These are phyloP conservation scores for Erpobdella octoculata DNA, from an alignment of 2,888 invertebrate species.

Conservation along the genomic window DNA sequence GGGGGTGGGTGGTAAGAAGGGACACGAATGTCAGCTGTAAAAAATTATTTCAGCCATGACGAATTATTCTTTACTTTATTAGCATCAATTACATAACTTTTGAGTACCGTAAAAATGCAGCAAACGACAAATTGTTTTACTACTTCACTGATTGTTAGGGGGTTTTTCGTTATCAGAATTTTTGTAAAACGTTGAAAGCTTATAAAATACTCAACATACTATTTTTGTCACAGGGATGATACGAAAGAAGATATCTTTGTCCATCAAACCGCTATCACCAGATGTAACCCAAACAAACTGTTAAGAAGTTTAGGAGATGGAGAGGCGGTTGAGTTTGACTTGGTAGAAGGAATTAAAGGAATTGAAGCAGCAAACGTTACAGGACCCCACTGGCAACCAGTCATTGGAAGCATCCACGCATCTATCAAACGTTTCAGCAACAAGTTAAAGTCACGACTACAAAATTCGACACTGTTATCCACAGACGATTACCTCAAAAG, in stretches of 20 bases:
- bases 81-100: too few species aligned
- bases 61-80: too few species aligned
- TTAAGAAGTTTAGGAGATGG: constrained; percentile 95
- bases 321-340: constrained; percentile 92
- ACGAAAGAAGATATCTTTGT: constrained; percentile 29
- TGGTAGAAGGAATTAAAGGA: constrained; percentile 71
- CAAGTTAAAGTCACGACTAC: constrained; percentile 7
- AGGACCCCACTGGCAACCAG: constrained; percentile 60
- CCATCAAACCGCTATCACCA: constrained; percentile 71
- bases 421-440: constrained; percentile 23
- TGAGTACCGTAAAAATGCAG: too few species aligned
- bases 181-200: background rate
- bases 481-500: too few species aligned
- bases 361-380: constrained; percentile 89
- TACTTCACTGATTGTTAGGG: too few species aligned
- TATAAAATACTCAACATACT: too few species aligned
- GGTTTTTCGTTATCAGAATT: background rate
- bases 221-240: constrained; percentile 26
- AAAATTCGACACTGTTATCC: background rate
- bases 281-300: constrained; percentile 94
- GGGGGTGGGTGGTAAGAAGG: too few species aligned
- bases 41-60: too few species aligned
- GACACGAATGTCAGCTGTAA: too few species aligned
- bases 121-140: too few species aligned
- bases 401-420: constrained; percentile 27